Evolutionary conservation across 2,797 vertebrate species (phyloP), one percentile per base, ranked within the genome.

Genomic region (Diceros bicornis): DNA sequence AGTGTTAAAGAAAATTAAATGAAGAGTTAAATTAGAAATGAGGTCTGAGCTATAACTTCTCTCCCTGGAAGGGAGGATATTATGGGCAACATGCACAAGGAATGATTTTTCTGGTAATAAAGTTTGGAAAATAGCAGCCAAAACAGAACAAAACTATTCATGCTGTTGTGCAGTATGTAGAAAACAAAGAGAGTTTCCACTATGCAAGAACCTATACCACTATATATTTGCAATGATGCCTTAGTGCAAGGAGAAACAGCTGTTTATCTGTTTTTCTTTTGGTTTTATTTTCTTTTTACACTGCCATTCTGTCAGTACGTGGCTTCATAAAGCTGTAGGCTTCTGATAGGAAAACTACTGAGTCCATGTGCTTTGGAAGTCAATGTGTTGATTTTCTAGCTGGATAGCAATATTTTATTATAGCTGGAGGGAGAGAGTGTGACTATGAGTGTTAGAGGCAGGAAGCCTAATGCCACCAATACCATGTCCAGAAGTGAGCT

Each of bases 241-340:
- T 83, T 25, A 12, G 34, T 83, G 81, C 89, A 47, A 57, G 32
- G 69, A 34, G 8, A 92, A 96, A 89, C 97, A 98, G 96, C 96
- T 98, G 97, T 94, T 98, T 93, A 79, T 97, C 92, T 97, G 90
- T 82, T 97, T 97, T 96, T 21, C 92, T 95, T 96, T 95, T 0
- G 9, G 61, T 84, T 98, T 98, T 97, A 97, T 98, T 93, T 97
- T 94, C 96, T 92, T 57, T 97, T 84, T 77, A 94, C 87, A 32
- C 79, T 72, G 94, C 95, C 29, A 74, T 96, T 95, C 88, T 94
- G 37, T 96, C 96, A 87, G 90, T 75, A 66, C 74, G 1, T 72
- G 88, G 94, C 95, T 97, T 96, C 97, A 97, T 98, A 96, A 98
- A 98, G 82, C 97, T 72, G 85, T 96, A 93, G 91, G 97, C 77